Base-by-base conservation (phyloP, 1,140 invertebrate species). In the Cyclargus thomasi region DNA sequence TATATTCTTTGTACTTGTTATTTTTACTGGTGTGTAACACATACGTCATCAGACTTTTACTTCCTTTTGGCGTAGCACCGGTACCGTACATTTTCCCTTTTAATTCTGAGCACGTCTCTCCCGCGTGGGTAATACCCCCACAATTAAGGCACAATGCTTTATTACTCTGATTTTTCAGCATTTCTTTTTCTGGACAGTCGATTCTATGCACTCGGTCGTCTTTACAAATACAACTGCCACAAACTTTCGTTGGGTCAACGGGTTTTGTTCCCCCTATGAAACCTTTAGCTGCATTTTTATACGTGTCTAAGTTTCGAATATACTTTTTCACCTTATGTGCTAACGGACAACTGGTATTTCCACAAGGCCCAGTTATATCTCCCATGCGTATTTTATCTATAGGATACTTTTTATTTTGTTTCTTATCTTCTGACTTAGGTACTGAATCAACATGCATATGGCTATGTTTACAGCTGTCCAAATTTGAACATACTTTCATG, bases 381-480 rank as follows among this genome's bases (percentile, higher is more conserved):
- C 86, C 86, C 85, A 90, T 90, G 67, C 80, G 77, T 17, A 90
- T 88, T 68, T 88, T 90, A 68, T 85, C 74, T 53, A 87, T 85
- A 21, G 82, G 74, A 83, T 87, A 84, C 63, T 82, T 67, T 79
- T 77, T 39, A 64, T 69, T 23, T 23, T 70, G 64, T 20, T 72
- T 59, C 21, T 63, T 47, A 64, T 72, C 70, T 53, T 65, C 68
- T 29, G 64, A 78, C 29, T 78, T 71, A 73, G 83, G 85, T 35
- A 63, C 71, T 39, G 67, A 68, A 21, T 81, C 71, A 0, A 36
- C 67, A 53, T 73, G 64, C 62, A 65, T 73, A 53, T 74, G 67
- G 53, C 68, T 71, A 55, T 79, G 65, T 11, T 77, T 80, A 74
- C 87, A 90, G 55, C 82, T 87, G 67, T 86, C 79, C 11, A 84